These are phyloP conservation scores for Drosophila hawaiiensis DNA, from an alignment of 2,888 invertebrate genomes.

Conservation along the genomic window DNA sequence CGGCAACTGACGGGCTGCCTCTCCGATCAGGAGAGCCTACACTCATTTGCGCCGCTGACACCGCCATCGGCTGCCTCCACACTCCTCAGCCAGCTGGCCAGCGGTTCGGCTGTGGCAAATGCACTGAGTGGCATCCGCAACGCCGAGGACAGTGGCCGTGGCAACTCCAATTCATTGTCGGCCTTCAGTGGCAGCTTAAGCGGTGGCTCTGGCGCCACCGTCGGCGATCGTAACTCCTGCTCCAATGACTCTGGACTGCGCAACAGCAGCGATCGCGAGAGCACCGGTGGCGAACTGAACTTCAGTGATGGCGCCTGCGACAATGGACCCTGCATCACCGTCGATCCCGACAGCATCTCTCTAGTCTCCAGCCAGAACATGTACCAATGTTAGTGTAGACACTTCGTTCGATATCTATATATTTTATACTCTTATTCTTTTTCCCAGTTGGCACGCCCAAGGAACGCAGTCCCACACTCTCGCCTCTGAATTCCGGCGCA, in stretches of 20 bases:
- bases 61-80: slow-evolving; percentile 86
- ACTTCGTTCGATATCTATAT: neutral
- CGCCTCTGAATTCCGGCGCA: slow-evolving; percentile 91
- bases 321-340: slow-evolving; percentile 85
- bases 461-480: slow-evolving; percentile 93
- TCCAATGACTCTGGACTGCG: slow-evolving; percentile 95
- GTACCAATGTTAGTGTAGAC: slow-evolving; percentile 85
- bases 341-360: slow-evolving; percentile 85
- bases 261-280: slow-evolving; percentile 91
- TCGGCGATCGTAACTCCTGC: slow-evolving; percentile 92
- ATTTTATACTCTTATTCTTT: neutral
- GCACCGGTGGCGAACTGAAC: slow-evolving; percentile 91
- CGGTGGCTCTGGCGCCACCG: slow-evolving; percentile 84
- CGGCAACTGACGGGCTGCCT: slow-evolving; percentile 92
- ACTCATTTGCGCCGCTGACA: slow-evolving; percentile 90
- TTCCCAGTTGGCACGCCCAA: slow-evolving; percentile 91
- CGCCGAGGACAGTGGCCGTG: slow-evolving; percentile 89
- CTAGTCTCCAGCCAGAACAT: slow-evolving; percentile 85
- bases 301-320: slow-evolving; percentile 89
- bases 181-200: slow-evolving; percentile 84
- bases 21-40: slow-evolving; percentile 93
- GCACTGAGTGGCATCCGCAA: slow-evolving; percentile 87
- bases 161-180: slow-evolving; percentile 91
- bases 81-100: slow-evolving; percentile 86
- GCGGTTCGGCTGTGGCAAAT: slow-evolving; percentile 82